Evolutionary conservation across 2,797 vertebrate genomes (phyloP), one percentile per base, ranked within the genome.

Genomic region (Gambelia wislizenii): DNA sequence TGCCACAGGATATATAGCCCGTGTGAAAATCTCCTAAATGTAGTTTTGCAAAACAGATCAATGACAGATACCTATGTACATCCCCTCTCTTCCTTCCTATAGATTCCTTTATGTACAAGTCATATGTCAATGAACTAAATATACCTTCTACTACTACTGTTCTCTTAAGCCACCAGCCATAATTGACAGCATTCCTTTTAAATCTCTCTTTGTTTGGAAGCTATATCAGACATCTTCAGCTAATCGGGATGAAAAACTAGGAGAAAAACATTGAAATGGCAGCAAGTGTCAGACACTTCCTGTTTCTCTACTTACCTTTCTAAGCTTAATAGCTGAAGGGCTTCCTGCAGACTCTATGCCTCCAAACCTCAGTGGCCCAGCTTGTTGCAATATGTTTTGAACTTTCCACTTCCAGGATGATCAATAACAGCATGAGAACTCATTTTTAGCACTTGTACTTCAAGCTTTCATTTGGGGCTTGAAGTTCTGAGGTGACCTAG

Each of bases 401-500:
- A 77, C 33, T 78, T 81, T 70, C 39, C 44, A 49, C 67, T 72
- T 89, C 80, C 80, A 76, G 44, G 54, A 75, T 44, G 72, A 20
- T 67, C 56, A 90, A 30, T 76, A 64, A 80, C 9, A 1, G 2
- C 30, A 64, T 49, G 0, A 76, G 30, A 85, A 90, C 75, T 69
- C 75, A 9, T 49, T 67, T 78, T 69, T 86, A 86, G 59, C 59
- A 75, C 75, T 39, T 49, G 47, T 78, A 67, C 59, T 78, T 86
- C 30, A 67, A 67, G 75, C 75, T 78, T 78, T 86, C 59, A 36
- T 18, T 36, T 78, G 33, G 30, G 33, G 12, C 74, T 86, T 67
- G 75, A 86, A 78, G 85, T 86, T 67, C 44, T 49, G 42, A 30
- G 61, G 44, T 78, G 75, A 86, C 75, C 75, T 27, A 78, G 75